These are phyloP conservation scores for Choreutis nemorana DNA, from an alignment of 2,888 invertebrate species.

Conservation along the genomic window DNA sequence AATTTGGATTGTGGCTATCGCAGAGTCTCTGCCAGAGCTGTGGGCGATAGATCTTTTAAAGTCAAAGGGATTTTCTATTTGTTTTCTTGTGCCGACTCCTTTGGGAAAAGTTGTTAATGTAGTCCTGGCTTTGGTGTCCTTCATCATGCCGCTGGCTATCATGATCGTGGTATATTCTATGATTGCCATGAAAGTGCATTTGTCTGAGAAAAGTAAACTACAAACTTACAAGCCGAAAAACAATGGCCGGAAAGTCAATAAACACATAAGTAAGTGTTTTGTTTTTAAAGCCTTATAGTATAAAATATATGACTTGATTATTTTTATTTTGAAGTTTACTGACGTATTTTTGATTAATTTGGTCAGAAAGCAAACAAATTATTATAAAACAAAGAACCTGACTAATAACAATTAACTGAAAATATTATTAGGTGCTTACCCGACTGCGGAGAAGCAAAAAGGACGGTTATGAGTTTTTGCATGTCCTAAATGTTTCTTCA, in stretches of 20 bases:
- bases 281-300: neutral
- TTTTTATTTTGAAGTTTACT: constrained; percentile 1
- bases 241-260: constrained; percentile 33
- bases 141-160: constrained; percentile 28
- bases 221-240: constrained; percentile 31
- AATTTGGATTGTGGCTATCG: constrained; percentile 29
- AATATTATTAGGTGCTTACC: too few relatives aligned
- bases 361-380: too few relatives aligned
- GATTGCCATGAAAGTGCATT: constrained; percentile 33
- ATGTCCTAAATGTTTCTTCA: too few relatives aligned
- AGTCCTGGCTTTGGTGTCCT: constrained; percentile 26
- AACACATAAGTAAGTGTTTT: constrained; percentile 31
- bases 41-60: constrained; percentile 16
- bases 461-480: too few relatives aligned
- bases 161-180: constrained; percentile 33
- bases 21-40: constrained; percentile 28
- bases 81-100: constrained; percentile 26
- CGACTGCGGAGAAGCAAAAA: too few relatives aligned
- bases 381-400: too few relatives aligned
- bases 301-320: neutral
- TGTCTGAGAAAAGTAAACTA: constrained; percentile 18
- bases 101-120: constrained; percentile 26
- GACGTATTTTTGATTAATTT: constrained; percentile 1
- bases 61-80: constrained; percentile 20
- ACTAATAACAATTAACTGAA: too few relatives aligned